Evolutionary conservation across 2,797 vertebrate genomes (phyloP), one percentile per base, ranked within the genome.

Genomic region (Amphiprion clarkii): DNA sequence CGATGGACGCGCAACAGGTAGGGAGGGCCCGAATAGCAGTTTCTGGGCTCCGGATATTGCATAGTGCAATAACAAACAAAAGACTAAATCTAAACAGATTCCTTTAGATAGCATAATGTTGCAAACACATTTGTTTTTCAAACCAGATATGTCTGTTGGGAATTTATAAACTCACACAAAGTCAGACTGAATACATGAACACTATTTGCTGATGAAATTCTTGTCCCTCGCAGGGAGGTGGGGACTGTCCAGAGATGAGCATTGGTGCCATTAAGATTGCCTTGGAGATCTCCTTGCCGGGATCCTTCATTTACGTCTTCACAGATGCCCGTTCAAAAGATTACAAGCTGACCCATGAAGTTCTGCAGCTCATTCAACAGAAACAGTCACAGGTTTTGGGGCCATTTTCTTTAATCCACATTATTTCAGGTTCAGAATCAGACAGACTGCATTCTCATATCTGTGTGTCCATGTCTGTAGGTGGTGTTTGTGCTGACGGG

Each of bases 211-310:
- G 59, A 80, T 66, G 66, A 66, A 52, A 25, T 12, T n/a, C 13
- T 46, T 13, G 31, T 49, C 11, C 25, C 74, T 51, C 73, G 84
- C 90, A 99, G 98, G 98, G 98, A 67, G 98, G 98, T 36, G 98
- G 98, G 10, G 98, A 99, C 83, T 99, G 98, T 91, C 98, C 98
- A 16, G 98, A 99, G 93, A 99, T 99, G 98, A 99, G 98, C 90
- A 96, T 99, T 0, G 97, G 98, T 13, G 98, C 98, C 82, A 99
- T 99, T 85, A 99, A 99, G 93, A 99, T 98, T 0, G 98, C 98
- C 75, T 88, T 99, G 85, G 98, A 99, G 89, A 99, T 99, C 82
- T 99, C 98, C 53, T 92, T 98, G 70, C 98, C 98, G 0, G 98
- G 97, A 62, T 99, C 98, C 58, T 99, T 95, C 81, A 97, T 99